Evolutionary conservation across 2,888 invertebrate genomes (phyloP).

Genomic region (Zygothrica quintamaculata): DNA sequence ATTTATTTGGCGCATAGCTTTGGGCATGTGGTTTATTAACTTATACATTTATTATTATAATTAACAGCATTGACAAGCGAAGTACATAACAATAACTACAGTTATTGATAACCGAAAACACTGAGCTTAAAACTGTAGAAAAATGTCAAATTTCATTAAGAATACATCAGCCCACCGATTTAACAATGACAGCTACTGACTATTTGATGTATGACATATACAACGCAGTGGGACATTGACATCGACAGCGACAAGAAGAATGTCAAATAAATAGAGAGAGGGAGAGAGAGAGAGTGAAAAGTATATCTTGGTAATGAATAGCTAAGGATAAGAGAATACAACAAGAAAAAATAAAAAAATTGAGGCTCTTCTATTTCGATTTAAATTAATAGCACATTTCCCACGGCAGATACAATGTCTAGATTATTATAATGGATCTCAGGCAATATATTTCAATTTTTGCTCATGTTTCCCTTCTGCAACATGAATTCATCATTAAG

Average conservation of each 20-base stretch:
- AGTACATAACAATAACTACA: slow-evolving; percentile 11
- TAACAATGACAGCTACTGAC: slow-evolving; percentile 35
- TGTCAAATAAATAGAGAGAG: too few relatives aligned
- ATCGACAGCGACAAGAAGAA: too few relatives aligned
- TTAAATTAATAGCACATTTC: slow-evolving; percentile 22
- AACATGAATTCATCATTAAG: slow-evolving; percentile 31
- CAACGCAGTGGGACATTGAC: slow-evolving; percentile 3
- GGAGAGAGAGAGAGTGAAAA: background rate
- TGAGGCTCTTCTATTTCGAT: slow-evolving; percentile 1
- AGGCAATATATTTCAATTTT: slow-evolving; percentile 16
- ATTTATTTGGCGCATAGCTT: slow-evolving; percentile 4
- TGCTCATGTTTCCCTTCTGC: background rate
- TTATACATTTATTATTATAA: slow-evolving; percentile 50
- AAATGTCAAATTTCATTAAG: slow-evolving; percentile 55
- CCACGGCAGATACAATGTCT: background rate
- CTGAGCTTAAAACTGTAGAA: slow-evolving; percentile 26
- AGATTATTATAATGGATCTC: slow-evolving; percentile 19
- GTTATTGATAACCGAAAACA: slow-evolving; percentile 36
- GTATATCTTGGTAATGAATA: slow-evolving; percentile 12
- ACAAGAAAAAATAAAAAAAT: background rate
- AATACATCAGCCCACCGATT: slow-evolving; percentile 28
- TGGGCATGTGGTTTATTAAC: slow-evolving; percentile 61
- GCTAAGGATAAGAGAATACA: slow-evolving; percentile 2
- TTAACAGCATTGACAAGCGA: slow-evolving; percentile 57
- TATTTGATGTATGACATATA: slow-evolving; percentile 22